Percentiles rank a stretch among this genome's conserved stretches.
Evolutionary conservation across 2,797 vertebrate genomes (phyloP).

Genomic region (Tympanoctomys barrerae): DNA sequence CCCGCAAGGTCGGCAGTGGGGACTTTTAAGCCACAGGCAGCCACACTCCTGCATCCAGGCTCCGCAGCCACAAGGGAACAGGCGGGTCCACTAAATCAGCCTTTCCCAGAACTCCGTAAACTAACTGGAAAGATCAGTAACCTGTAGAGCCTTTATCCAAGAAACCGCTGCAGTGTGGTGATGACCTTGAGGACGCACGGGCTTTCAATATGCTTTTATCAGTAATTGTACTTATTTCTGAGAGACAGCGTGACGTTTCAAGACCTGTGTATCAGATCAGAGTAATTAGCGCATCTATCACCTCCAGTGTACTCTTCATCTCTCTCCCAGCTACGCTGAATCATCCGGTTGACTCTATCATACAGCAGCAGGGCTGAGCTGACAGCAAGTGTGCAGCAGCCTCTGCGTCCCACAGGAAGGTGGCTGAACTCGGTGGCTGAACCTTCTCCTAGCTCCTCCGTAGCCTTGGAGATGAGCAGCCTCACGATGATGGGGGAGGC

Average conservation of each 20-base stretch:
- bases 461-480: background rate
- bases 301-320: background rate
- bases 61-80: background rate
- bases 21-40: no score
- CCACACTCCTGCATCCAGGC: background rate
- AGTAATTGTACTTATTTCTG: background rate
- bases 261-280: background rate
- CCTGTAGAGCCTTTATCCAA: background rate
- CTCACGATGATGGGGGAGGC: background rate
- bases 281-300: no score
- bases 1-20: no score
- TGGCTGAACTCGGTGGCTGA: background rate
- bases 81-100: no score
- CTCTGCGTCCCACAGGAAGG: background rate
- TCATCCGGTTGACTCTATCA: no score
- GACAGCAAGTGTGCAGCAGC: background rate
- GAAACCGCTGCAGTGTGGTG: background rate
- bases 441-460: no score
- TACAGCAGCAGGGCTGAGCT: background rate
- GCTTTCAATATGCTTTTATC: background rate
- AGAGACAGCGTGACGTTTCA: background rate
- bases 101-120: background rate
- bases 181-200: no score
- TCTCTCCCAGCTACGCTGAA: background rate
- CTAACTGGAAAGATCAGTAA: background rate